Evolutionary conservation across 2,113 vertebrate genomes (phyloP), one percentile per base, ranked within the genome.

Genomic region (Cervus canadensis): DNA sequence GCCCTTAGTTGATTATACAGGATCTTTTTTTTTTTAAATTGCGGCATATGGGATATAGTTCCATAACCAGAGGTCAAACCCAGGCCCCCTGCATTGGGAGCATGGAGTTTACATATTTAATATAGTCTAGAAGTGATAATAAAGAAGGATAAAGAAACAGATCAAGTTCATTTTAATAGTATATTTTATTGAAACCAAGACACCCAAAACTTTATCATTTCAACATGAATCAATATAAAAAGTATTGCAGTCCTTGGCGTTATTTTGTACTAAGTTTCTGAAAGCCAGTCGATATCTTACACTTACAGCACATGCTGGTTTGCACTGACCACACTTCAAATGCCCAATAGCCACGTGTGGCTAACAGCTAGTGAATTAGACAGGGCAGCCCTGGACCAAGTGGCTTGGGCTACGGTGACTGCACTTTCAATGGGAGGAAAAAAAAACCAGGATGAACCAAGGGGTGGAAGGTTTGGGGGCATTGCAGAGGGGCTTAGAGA

Each of bases 161-260:
- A n/a, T 82, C 48, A 91, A 93, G 93, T 91, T 88, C 79, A 92
- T 89, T 81, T 95, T 62, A 59, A 71, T 85, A 92, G 85, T 43
- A 26, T 56, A 56, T 84, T 84, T 56, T 56, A 84, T 56, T 56
- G 23, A 84, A 56, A 25, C 52, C 52, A 26, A 56, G 81, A 56
- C 13, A 26, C n/a, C 81, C 21, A 50, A 84, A 84, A 83, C n/a
- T 56, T 79, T 28, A 86, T 40, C 6, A 26, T 76, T 43, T 76
- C 23, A 79, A 48, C 7, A 78, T 26, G 50, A 78, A 54, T 89
- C n/a, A 50, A 50, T 43, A 21, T 78, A 45, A 57, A 88, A 79
- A 71, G 36, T 7, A 57, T 56, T 25, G 48, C 62, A n/a, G 13
- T 81, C n/a, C 30, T 88, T 71, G n/a, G 40, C 7, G 4, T 92